Conservation (phyloP, 2,888 invertebrate species). For the Neoitamus cyanurus region DNA sequence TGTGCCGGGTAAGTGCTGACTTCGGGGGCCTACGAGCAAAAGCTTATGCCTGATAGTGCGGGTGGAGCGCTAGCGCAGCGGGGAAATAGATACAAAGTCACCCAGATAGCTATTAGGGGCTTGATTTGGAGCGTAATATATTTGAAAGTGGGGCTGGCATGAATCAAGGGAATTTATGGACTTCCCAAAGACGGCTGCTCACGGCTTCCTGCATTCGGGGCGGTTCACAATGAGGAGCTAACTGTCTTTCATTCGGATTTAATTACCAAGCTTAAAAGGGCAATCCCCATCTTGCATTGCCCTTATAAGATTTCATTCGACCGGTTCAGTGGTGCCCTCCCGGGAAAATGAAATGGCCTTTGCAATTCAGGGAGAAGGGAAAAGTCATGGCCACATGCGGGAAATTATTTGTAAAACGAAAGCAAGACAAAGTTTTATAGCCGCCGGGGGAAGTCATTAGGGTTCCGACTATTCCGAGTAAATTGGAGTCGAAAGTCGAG, state of each 20-base stretch:
- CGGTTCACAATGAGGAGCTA: not conserved
- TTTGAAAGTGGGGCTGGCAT: not conserved
- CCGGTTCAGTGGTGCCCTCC: too few relatives aligned
- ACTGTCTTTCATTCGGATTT: not conserved
- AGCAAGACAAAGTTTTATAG: not conserved
- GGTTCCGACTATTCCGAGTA: not conserved
- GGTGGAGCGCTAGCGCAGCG: not conserved
- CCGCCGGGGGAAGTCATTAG: not conserved
- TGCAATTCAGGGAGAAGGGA: not conserved
- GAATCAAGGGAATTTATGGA: not conserved
- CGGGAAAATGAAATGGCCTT: not conserved
- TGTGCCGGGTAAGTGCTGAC: constrained; percentile 6
- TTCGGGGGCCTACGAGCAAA: too few relatives aligned
- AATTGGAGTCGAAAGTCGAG: too few relatives aligned
- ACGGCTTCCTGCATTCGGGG: too few relatives aligned
- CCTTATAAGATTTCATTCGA: not conserved
- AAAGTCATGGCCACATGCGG: not conserved
- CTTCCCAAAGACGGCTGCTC: not conserved
- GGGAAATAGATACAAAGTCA: not conserved
- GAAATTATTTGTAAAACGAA: not conserved
- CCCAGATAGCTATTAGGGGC: not conserved
- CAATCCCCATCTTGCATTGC: not conserved
- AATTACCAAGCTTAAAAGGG: not conserved
- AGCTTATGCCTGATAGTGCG: not conserved
- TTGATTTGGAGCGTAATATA: not conserved